Evolutionary conservation across 2,113 vertebrate genomes (phyloP), one percentile per base, ranked within the genome.

Genomic region (Lagenorhynchus albirostris): DNA sequence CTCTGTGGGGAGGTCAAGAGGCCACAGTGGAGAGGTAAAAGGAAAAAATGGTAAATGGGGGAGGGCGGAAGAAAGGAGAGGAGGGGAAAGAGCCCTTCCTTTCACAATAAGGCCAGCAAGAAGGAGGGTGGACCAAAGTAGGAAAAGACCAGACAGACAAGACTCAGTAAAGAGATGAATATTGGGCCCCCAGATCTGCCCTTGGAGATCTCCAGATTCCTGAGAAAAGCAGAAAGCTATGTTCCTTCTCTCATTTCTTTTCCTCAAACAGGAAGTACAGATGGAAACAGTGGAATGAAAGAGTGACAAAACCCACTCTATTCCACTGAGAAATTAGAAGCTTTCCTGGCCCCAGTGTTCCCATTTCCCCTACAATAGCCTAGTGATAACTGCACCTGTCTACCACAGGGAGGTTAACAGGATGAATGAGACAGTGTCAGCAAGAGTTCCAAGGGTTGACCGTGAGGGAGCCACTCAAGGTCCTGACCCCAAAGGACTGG

Each of bases 1-100:
- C 96, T 98, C 97, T 93, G 97, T 95, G 95, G 96, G 97, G 98
- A 98, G 98, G 98, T 98, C 98, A 98, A 98, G 97, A 98, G 98
- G 98, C 98, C 98, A 98, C 97, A 93, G 96, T 71, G 97, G 97
- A 98, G 98, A 98, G 98, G 98, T 98, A 98, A 98, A 98, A 97
- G 91, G 86, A 8, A 96, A 98, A 98, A 98, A 99, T 98, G 98
- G 98, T 97, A 97, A 98, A 97, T 94, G 92, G 88, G 98, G 92
- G 95, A 98, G 85, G 87, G 94, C 79, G 71, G 96, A 97, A 98
- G 93, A 97, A 97, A 95, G 88, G 85, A 97, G 95, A 94, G 96
- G 98, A 98, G 77, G 96, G 79, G 94, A 97, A 95, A 97, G 97
- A 98, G 87, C 67, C 60, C 53, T 97, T 97, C 95, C 95, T 97